Conservation (phyloP, 2,113 vertebrate genomes). For the Poeciliopsis turrubarensis region DNA sequence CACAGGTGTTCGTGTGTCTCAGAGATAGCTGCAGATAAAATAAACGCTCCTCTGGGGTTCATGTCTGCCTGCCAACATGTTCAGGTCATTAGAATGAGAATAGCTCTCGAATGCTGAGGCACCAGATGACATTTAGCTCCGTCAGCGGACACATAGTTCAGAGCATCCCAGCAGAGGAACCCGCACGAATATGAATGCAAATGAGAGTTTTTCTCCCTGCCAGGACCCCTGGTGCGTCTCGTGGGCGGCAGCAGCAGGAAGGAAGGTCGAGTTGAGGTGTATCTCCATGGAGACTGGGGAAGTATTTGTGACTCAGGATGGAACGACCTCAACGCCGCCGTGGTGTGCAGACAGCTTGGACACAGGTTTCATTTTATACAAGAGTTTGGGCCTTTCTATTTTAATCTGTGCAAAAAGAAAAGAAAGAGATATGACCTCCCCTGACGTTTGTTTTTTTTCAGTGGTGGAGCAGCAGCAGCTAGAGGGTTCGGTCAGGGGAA, state of each 20-base stretch:
- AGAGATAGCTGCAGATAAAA: no score
- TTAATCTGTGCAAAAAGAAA: background rate
- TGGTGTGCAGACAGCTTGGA: conserved; percentile 84
- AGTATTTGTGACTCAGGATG: conserved; percentile 82
- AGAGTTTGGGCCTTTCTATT: background rate
- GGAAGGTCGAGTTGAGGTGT: conserved; percentile 84
- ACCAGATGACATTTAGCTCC: conserved; percentile 60
- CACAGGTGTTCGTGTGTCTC: background rate
- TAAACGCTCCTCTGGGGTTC: conserved; percentile 13
- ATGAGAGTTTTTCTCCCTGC: conserved; percentile 21
- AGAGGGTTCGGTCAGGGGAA: conserved; percentile 85
- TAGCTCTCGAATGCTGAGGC: conserved; percentile 15
- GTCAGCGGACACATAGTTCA: background rate
- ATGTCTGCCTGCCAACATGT: conserved; percentile 21
- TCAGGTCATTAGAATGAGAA: conserved; percentile 53
- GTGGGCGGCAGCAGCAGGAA: conserved; percentile 74
- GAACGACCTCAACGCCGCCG: conserved; percentile 80
- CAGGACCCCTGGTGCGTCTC: conserved; percentile 80
- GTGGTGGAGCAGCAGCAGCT: conserved; percentile 82
- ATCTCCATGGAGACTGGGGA: conserved; percentile 83
- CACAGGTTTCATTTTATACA: conserved; percentile 68
- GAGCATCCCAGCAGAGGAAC: background rate
- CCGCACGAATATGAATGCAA: conserved; percentile 40
- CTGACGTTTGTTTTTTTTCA: conserved; percentile 46
- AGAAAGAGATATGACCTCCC: background rate